phyloP scores from a whole-genome alignment of 2,888 invertebrate species.

The Xanthorhoe spadicearia region DNA sequence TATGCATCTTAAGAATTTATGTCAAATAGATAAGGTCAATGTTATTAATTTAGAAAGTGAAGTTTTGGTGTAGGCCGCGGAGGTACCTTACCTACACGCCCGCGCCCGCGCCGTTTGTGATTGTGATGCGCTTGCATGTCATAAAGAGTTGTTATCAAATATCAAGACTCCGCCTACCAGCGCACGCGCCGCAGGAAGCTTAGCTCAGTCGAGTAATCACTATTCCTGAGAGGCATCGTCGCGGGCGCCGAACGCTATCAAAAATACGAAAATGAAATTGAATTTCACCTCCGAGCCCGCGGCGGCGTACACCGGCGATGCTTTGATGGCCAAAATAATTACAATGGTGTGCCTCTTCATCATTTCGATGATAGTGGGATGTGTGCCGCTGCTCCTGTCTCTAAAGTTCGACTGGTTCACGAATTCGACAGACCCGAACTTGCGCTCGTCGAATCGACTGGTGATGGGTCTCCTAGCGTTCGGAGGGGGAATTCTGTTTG shows the following conservation, averaged over 20 bases:
- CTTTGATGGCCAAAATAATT: constrained; percentile 89
- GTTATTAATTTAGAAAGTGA: constrained; percentile 23
- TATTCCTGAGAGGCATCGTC: constrained; percentile 49
- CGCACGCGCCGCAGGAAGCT: constrained; percentile 64
- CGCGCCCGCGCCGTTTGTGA: too few species aligned
- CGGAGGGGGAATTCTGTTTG: constrained; percentile 92
- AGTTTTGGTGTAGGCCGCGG: constrained; percentile 8
- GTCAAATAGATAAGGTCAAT: constrained; percentile 17
- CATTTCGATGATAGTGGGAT: constrained; percentile 90
- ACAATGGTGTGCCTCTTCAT: constrained; percentile 91
- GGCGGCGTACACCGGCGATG: constrained; percentile 57
- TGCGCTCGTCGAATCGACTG: constrained; percentile 78
- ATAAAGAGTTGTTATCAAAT: constrained; percentile 76
- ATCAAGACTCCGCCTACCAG: constrained; percentile 71
- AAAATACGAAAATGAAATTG: constrained; percentile 48
- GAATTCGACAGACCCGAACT: constrained; percentile 68
- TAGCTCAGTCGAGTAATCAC: constrained; percentile 58
- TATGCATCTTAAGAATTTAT: constrained; percentile 4
- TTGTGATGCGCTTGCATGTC: constrained; percentile 56
- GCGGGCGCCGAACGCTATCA: constrained; percentile 48
- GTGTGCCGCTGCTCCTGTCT: constrained; percentile 89
- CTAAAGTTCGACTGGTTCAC: constrained; percentile 87
- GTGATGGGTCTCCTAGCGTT: constrained; percentile 89
- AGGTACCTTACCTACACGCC: constrained; percentile 24
- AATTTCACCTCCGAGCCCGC: constrained; percentile 53